phyloP scores from a whole-genome alignment of 2,113 vertebrate species.

The Lophius piscatorius region DNA sequence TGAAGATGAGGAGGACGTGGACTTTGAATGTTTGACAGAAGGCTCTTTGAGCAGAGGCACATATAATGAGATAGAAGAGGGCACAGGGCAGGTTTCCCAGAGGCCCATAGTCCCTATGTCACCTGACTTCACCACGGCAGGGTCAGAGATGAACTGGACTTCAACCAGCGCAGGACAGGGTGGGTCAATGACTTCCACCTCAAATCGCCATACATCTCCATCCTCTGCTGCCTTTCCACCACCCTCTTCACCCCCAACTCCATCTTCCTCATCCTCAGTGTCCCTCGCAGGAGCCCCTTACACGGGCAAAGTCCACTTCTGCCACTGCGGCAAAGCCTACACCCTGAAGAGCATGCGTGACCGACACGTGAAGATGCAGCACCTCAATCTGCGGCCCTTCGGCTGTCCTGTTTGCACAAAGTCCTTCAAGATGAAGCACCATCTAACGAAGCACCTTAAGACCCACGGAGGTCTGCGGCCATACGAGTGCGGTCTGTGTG shows the following conservation, averaged over 20 bases:
- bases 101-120: slow-evolving; percentile 74
- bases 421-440: slow-evolving; percentile 86
- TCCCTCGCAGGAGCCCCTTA: slow-evolving; percentile 69
- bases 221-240: slow-evolving; percentile 59
- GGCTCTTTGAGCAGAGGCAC: slow-evolving; percentile 66
- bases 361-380: slow-evolving; percentile 86
- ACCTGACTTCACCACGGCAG: slow-evolving; percentile 66
- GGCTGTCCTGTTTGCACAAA: slow-evolving; percentile 83
- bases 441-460: slow-evolving; percentile 85
- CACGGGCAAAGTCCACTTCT: slow-evolving; percentile 81
- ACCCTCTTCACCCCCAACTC: slow-evolving; percentile 64
- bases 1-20: slow-evolving; percentile 63
- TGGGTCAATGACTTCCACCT: slow-evolving; percentile 38
- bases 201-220: slow-evolving; percentile 56
- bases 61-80: slow-evolving; percentile 79
- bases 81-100: slow-evolving; percentile 80
- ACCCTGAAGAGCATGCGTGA: slow-evolving; percentile 85
- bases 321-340: slow-evolving; percentile 85
- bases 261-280: slow-evolving; percentile 76
- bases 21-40: slow-evolving; percentile 67
- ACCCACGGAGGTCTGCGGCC: slow-evolving; percentile 82
- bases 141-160: slow-evolving; percentile 67
- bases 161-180: slow-evolving; percentile 35
- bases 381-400: slow-evolving; percentile 83
- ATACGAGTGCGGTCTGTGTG: slow-evolving; percentile 80